Evolutionary conservation across 1,140 invertebrate genomes (phyloP).

Genomic region (Anadara kagoshimensis): DNA sequence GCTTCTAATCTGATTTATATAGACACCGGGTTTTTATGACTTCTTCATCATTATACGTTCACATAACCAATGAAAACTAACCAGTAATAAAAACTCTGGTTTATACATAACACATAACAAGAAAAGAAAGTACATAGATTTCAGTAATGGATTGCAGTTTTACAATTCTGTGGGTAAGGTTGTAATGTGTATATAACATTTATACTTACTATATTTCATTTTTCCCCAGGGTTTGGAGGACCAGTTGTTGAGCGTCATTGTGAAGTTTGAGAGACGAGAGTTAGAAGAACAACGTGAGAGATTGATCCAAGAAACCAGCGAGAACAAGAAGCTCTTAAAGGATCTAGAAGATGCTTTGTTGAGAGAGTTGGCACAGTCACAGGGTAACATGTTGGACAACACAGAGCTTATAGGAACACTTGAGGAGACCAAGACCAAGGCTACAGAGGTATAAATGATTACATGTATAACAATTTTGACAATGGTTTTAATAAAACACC

Average conservation of each 20-base stretch:
- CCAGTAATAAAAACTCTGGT: too few relatives aligned
- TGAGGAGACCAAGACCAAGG: slow-evolving; percentile 91
- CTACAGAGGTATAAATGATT: slow-evolving; percentile 77
- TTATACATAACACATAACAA: too few relatives aligned
- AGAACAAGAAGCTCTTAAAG: slow-evolving; percentile 87
- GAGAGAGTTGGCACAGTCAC: slow-evolving; percentile 85
- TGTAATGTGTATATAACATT: too few relatives aligned
- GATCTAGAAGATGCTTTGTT: slow-evolving; percentile 88
- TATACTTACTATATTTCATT: slow-evolving; percentile 18
- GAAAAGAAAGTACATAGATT: too few relatives aligned
- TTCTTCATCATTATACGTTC: too few relatives aligned
- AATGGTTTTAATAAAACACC: too few relatives aligned
- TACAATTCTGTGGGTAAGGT: too few relatives aligned
- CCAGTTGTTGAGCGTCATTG: slow-evolving; percentile 90
- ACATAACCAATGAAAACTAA: too few relatives aligned
- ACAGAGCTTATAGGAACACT: slow-evolving; percentile 87
- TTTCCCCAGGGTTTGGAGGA: slow-evolving; percentile 84
- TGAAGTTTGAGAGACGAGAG: slow-evolving; percentile 82
- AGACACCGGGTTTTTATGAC: too few relatives aligned
- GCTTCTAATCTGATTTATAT: too few relatives aligned
- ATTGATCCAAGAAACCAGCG: slow-evolving; percentile 88
- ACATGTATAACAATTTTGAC: too few relatives aligned
- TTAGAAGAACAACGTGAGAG: slow-evolving; percentile 78
- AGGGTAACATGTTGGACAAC: slow-evolving; percentile 94
- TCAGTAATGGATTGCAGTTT: too few relatives aligned